Evolutionary conservation across 2,113 vertebrate genomes (phyloP), one percentile per base, ranked within the genome.

Genomic region (Paradisaea rubra): DNA sequence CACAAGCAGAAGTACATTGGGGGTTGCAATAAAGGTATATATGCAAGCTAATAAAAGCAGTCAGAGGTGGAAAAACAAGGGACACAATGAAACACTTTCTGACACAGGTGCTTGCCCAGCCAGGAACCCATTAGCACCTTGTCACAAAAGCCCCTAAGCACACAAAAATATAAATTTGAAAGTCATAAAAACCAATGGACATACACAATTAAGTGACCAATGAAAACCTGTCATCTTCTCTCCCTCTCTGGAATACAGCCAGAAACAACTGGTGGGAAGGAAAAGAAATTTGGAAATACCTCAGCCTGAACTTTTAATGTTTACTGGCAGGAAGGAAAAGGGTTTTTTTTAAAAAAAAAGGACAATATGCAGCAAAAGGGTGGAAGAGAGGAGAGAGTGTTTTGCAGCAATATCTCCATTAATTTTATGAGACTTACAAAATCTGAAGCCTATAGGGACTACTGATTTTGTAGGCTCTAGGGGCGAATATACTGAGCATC

Each of bases 61-160:
- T 92, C 59, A 50, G 83, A 96, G 84, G 49, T 74, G 70, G 91
- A 92, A 96, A 94, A 95, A 85, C 63, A 94, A 86, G 88, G 63
- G 56, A 91, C 86, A 95, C 95, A 91, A 85, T 86, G 81, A 96
- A 97, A 97, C 87, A 95, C 91, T 95, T 97, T 84, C 94, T 82
- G 81, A 93, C 93, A 95, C 83, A 97, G 95, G 81, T 95, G 94
- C 94, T 88, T 95, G 87, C 93, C 92, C 61, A 94, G 95, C 95
- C 59, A 92, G 84, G 81, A 96, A 94, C 76, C 93, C 93, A 95
- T 97, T 97, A 96, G 84, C 97, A 96, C 94, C 91, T 90, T 97
- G 95, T 97, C 96, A 97, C 60, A 78, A 87, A 74, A 80, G 25
- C 65, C 89, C 86, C 95, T 60, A 64, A 94, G 91, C 78, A 82